Percentiles rank a stretch among this genome's conserved stretches.
Conservation (phyloP, 35 echinoderm and acorn worm species). For the Apostichopus japonicus region DNA sequence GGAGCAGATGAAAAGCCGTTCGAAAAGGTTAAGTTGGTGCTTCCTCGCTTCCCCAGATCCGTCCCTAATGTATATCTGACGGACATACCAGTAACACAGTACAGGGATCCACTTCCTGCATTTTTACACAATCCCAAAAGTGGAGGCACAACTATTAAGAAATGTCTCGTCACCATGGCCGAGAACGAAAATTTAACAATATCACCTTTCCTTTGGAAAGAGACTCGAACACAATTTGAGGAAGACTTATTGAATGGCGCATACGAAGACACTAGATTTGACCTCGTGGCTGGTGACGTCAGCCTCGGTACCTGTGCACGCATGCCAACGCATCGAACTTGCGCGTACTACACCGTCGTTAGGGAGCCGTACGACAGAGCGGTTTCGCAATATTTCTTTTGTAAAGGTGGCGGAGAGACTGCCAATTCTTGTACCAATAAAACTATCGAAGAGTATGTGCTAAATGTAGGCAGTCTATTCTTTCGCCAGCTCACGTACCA, state of each 20-base stretch:
- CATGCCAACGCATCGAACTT: neutral
- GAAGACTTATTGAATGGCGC: neutral
- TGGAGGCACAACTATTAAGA: slow-evolving; percentile 67
- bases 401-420: slow-evolving; percentile 55
- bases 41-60: neutral
- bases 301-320: neutral
- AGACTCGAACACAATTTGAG: slow-evolving; percentile 6
- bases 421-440: slow-evolving; percentile 41
- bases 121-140: slow-evolving; percentile 76
- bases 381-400: slow-evolving; percentile 68
- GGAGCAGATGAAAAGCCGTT: neutral
- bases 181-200: neutral
- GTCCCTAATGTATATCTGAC: slow-evolving; percentile 1
- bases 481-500: slow-evolving; percentile 70
- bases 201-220: neutral
- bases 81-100: neutral
- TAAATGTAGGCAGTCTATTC: slow-evolving; percentile 77
- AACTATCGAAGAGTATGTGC: slow-evolving; percentile 67
- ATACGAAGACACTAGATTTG: neutral
- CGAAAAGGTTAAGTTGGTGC: neutral
- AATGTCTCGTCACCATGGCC: slow-evolving; percentile 44
- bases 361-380: slow-evolving; percentile 71
- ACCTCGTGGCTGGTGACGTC: neutral
- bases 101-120: slow-evolving; percentile 20
- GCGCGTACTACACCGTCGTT: slow-evolving; percentile 74